phyloP scores from a whole-genome alignment of 1,140 invertebrate genomes.

The Brachionus rubens region DNA sequence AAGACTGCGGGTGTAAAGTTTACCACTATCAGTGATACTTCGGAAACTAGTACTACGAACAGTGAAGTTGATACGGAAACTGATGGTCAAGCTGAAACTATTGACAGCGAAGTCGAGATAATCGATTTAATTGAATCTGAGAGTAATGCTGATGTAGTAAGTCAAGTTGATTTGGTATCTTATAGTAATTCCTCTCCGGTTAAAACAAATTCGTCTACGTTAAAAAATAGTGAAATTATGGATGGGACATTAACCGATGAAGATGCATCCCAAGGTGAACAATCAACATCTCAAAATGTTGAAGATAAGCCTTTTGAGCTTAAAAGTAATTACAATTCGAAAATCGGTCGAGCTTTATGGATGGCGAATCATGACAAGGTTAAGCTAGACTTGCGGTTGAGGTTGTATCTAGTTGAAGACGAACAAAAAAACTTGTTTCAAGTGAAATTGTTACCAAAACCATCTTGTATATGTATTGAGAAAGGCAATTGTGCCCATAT shows the following conservation, averaged over 20 bases:
- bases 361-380: no score
- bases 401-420: no score
- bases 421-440: no score
- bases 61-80: conserved; percentile 1
- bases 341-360: conserved; percentile 3
- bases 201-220: background rate
- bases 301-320: background rate
- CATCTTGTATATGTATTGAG: no score
- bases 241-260: background rate
- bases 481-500: no score
- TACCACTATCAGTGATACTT: conserved; percentile 4
- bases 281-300: no score
- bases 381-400: no score
- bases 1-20: background rate
- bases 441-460: no score
- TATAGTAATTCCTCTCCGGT: background rate
- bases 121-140: background rate
- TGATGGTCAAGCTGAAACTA: background rate
- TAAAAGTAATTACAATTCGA: background rate
- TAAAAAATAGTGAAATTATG: conserved; percentile 3
- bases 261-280: background rate
- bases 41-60: background rate
- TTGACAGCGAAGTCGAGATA: no score
- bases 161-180: background rate
- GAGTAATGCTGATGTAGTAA: background rate